phyloP scores from a whole-genome alignment of 2,797 vertebrate genomes.

The Furcifer pardalis region DNA sequence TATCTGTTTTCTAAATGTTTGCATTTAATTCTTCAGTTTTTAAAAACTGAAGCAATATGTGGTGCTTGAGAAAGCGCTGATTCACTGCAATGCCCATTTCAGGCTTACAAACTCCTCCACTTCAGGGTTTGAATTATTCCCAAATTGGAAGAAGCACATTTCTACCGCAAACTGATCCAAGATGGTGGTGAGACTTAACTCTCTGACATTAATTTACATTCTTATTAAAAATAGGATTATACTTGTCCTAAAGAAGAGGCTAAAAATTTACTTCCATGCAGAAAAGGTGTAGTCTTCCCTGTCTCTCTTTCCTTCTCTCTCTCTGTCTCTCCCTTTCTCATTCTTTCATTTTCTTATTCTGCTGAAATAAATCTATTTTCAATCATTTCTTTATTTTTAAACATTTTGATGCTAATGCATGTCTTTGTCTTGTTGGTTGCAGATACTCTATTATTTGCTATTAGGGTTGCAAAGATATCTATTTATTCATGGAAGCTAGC shows the following conservation, averaged over 20 bases:
- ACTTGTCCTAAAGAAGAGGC: background rate
- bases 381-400: slow-evolving; percentile 31
- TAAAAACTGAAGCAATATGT: too few relatives aligned
- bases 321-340: background rate
- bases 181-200: background rate
- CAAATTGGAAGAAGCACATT: too few relatives aligned
- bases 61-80: too few relatives aligned
- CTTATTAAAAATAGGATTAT: background rate
- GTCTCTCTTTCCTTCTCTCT: background rate
- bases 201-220: background rate
- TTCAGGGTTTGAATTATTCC: too few relatives aligned
- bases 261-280: background rate
- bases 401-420: background rate
- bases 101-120: too few relatives aligned
- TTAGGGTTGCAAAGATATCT: slow-evolving; percentile 10
- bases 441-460: slow-evolving; percentile 26
- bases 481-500: slow-evolving; percentile 33
- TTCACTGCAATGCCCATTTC: too few relatives aligned
- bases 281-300: background rate
- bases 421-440: slow-evolving; percentile 19
- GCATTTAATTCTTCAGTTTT: too few relatives aligned
- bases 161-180: background rate
- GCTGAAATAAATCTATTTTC: slow-evolving; percentile 19
- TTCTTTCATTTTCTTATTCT: slow-evolving; percentile 16
- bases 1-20: too few relatives aligned